Evolutionary conservation across 2,797 vertebrate species (phyloP), one percentile per base, ranked within the genome.

Genomic region (Helarctos malayanus): DNA sequence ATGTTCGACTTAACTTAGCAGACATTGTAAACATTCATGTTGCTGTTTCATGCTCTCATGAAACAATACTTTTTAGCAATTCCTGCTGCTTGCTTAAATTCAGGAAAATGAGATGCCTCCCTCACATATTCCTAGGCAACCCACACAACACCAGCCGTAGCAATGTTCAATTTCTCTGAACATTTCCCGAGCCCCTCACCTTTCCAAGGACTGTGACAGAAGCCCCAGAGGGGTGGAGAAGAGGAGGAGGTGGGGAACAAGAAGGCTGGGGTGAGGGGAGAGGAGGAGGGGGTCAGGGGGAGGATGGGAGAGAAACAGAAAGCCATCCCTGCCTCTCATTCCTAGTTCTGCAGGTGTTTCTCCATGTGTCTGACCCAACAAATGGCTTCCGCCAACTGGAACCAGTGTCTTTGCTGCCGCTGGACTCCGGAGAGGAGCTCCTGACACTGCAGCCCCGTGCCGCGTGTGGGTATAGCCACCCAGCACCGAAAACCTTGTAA

Each of bases 391-490:
- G 7, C 0, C 11, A 14, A n/a, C 49, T 5, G 25, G 7, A 11
- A 9, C 5, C 92, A 2, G 32, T 2, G 5, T 7, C 84, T 54
- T 27, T 32, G 0, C 32, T 6, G 35, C 7, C 47, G 57, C 11
- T 23, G 47, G 35, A 4, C 29, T 13, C n/a, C 16, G 16, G 21
- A 45, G 29, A 7, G 0, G 38, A 61, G 45, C 25, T n/a, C 13
- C 35, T n/a, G 35, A 16, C 1, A 35, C n/a, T 0, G 2, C 4
- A 7, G 2, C 4, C 7, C 10, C 0, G 9, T 18, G 32, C 5
- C 1, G 18, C 1, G 6, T 3, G 29, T 0, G 25, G 6, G 8
- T 18, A 3, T 0, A 5, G 8, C 21, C 8, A 4, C 35, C 5
- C 2, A 7, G 45, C 27, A 10, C 49, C 19, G 35, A 35, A 54